A percentile compares a stretch with the other conserved stretches of the same genome.
These are phyloP conservation scores for Sander lucioperca DNA, from an alignment of 2,113 vertebrate genomes.

Conservation along the genomic window DNA sequence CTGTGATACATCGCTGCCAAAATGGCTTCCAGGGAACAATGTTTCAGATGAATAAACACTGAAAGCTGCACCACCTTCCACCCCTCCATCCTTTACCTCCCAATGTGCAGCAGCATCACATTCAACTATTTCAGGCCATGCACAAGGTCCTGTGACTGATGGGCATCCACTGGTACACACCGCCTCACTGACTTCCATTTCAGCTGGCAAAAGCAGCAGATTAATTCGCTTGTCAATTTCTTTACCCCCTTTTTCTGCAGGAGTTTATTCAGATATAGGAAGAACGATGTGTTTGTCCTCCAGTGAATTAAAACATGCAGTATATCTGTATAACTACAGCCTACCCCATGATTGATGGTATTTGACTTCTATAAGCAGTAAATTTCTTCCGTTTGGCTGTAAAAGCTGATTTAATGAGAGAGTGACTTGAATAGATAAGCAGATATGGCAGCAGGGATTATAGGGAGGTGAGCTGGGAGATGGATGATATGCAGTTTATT, in stretches of 20 bases:
- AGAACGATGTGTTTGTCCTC: slow-evolving; percentile 70
- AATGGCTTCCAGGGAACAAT: slow-evolving; percentile 72
- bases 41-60: slow-evolving; percentile 77
- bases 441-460: slow-evolving; percentile 61
- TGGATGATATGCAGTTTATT: slow-evolving; percentile 60
- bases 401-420: slow-evolving; percentile 68
- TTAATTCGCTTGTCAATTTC: slow-evolving; percentile 67
- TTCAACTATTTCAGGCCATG: slow-evolving; percentile 45
- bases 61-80: slow-evolving; percentile 56
- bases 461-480: slow-evolving; percentile 56
- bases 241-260: slow-evolving; percentile 13
- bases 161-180: slow-evolving; percentile 58
- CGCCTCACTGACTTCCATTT: slow-evolving; percentile 73
- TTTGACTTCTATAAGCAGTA: slow-evolving; percentile 71
- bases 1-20: slow-evolving; percentile 74
- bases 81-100: slow-evolving; percentile 52
- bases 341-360: slow-evolving; percentile 62
- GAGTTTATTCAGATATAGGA: slow-evolving; percentile 66
- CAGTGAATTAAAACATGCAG: slow-evolving; percentile 70
- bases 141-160: slow-evolving; percentile 71
- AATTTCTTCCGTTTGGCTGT: slow-evolving; percentile 65
- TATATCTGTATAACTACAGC: slow-evolving; percentile 64
- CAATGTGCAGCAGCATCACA: slow-evolving; percentile 43
- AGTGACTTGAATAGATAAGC: slow-evolving; percentile 70
- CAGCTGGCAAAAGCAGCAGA: slow-evolving; percentile 68